A percentile compares a stretch with the other conserved stretches of the same genome.
phyloP scores from a whole-genome alignment of 2,797 vertebrate genomes.

The Neoniphon sammara region DNA sequence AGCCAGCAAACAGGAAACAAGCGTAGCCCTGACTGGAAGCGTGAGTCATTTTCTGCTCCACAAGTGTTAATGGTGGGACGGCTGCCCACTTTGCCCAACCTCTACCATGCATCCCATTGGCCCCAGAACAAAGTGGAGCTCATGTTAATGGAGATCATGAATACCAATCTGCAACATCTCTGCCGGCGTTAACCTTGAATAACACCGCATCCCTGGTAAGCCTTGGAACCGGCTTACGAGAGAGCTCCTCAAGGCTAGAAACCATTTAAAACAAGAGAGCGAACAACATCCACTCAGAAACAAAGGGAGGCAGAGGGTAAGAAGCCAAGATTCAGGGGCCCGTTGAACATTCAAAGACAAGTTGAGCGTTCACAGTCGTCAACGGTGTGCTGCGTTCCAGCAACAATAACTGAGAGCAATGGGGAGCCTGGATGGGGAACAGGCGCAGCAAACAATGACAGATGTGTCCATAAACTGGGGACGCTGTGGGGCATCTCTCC shows the following conservation, averaged over 20 bases:
- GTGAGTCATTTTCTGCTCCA: constrained; percentile 78
- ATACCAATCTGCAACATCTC: constrained; percentile 75
- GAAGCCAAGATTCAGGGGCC: constrained; percentile 68
- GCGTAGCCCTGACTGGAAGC: constrained; percentile 76
- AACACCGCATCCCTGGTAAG: constrained; percentile 66
- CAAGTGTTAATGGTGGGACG: constrained; percentile 77
- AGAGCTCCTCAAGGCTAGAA: constrained; percentile 76
- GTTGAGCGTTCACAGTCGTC: constrained; percentile 63
- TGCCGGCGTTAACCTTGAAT: constrained; percentile 76
- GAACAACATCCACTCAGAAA: constrained; percentile 56
- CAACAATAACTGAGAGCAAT: constrained; percentile 67
- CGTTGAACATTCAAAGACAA: constrained; percentile 60
- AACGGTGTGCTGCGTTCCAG: constrained; percentile 61
- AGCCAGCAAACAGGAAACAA: constrained; percentile 68
- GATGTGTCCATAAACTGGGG: constrained; percentile 71
- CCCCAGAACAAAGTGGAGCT: constrained; percentile 74
- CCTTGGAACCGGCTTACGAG: constrained; percentile 72
- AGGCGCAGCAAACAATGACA: constrained; percentile 70
- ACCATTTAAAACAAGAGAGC: constrained; percentile 62
- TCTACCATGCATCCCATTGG: constrained; percentile 71
- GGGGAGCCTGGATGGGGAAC: constrained; percentile 61
- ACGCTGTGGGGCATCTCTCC: constrained; percentile 51
- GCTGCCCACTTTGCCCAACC: constrained; percentile 58
- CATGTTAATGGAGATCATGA: constrained; percentile 62
- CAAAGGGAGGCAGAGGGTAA: constrained; percentile 44